A percentile compares a stretch with the other conserved stretches of the same genome.
phyloP scores from a whole-genome alignment of 2,113 vertebrate species.

The Raphicerus campestris region DNA sequence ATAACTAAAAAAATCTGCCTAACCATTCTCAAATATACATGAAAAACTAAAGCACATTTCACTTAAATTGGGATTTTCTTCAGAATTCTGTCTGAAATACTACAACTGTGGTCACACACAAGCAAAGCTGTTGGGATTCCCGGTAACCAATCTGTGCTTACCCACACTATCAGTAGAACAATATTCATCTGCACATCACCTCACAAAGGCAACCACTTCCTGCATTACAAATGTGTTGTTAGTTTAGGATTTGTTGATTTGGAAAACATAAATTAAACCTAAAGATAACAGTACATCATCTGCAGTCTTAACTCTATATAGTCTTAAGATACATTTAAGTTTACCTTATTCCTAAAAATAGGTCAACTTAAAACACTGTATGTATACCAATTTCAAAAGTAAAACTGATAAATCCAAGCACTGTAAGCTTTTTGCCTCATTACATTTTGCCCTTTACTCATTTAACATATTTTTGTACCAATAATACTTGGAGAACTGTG shows the following conservation, averaged over 20 bases:
- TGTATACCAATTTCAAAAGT: neutral
- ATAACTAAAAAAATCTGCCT: neutral
- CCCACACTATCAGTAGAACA: neutral
- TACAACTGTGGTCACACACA: neutral
- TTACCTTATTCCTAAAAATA: conserved; percentile 22
- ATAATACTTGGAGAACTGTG: neutral
- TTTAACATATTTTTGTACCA: neutral
- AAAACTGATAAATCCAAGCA: neutral
- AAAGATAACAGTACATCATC: neutral
- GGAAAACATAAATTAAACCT: conserved; percentile 26
- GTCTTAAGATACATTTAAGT: neutral
- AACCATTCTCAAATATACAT: conserved; percentile 8
- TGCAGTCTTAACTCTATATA: neutral
- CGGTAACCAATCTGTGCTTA: neutral
- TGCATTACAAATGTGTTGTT: neutral
- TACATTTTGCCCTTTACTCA: neutral
- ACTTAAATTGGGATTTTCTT: conserved; percentile 3
- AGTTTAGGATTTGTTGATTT: neutral
- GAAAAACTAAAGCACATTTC: conserved; percentile 14
- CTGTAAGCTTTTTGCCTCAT: neutral
- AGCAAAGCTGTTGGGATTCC: neutral
- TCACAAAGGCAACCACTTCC: neutral
- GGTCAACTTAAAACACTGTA: neutral
- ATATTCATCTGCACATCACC: neutral
- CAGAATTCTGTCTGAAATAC: neutral